A percentile compares a stretch with the other conserved stretches of the same genome.
phyloP scores from a whole-genome alignment of 1,140 invertebrate species.

The Drosophila lacteicornis region DNA sequence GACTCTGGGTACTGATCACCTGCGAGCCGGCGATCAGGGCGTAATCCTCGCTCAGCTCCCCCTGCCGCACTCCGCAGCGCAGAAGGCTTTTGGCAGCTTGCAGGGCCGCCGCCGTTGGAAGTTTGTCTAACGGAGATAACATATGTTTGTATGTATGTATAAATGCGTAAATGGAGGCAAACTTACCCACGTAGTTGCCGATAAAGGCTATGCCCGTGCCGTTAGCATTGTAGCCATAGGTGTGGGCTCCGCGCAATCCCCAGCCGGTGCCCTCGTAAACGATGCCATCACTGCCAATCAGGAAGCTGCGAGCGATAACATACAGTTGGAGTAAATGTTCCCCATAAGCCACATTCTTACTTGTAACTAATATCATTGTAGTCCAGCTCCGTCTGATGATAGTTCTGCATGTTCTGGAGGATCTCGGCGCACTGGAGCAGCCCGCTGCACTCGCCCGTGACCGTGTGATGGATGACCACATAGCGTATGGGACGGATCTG shows the following conservation, averaged over 20 bases:
- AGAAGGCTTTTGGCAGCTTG: constrained; percentile 87
- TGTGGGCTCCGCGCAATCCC: constrained; percentile 90
- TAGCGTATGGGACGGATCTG: constrained; percentile 86
- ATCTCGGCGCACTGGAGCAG: constrained; percentile 84
- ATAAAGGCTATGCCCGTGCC: constrained; percentile 90
- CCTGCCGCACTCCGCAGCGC: constrained; percentile 87
- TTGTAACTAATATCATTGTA: constrained; percentile 80
- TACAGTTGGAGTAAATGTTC: neutral
- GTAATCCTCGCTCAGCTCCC: constrained; percentile 87
- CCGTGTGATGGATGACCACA: constrained; percentile 90
- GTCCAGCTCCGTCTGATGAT: constrained; percentile 68
- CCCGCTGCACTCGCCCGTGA: constrained; percentile 86
- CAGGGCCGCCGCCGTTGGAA: constrained; percentile 86
- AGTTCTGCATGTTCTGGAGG: constrained; percentile 72
- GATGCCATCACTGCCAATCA: constrained; percentile 91
- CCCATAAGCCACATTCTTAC: constrained; percentile 29
- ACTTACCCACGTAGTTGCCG: constrained; percentile 88
- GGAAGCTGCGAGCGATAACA: constrained; percentile 86
- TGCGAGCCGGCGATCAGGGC: constrained; percentile 88
- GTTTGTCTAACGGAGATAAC: constrained; percentile 85
- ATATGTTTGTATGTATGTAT: neutral
- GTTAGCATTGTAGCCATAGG: constrained; percentile 88
- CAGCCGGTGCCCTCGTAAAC: constrained; percentile 92
- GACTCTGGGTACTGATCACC: constrained; percentile 87
- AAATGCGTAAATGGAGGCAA: too few species aligned